Conservation (phyloP, 2,797 vertebrate genomes). For the Podargus strigoides region DNA sequence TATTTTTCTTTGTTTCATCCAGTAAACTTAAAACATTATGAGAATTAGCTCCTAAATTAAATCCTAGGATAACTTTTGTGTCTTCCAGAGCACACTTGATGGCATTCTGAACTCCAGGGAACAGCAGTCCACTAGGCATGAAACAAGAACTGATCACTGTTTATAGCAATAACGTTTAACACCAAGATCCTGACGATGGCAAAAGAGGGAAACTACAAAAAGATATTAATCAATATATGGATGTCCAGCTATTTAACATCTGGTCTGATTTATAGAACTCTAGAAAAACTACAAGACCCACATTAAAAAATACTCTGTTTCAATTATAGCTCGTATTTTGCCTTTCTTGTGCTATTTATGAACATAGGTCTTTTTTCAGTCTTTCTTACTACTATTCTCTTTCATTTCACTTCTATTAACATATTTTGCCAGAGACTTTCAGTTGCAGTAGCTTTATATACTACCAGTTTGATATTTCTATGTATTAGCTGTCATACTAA, state of each 20-base stretch:
- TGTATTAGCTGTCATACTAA: slow-evolving; percentile 43
- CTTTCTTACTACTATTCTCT: neutral
- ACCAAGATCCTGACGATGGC: neutral
- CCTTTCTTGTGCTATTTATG: neutral
- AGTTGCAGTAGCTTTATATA: neutral
- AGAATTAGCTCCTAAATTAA: neutral
- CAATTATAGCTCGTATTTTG: neutral
- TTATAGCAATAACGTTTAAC: neutral
- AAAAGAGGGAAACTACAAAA: neutral
- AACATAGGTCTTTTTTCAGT: neutral
- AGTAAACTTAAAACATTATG: neutral
- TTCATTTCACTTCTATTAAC: neutral
- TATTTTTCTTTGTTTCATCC: neutral
- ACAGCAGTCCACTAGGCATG: neutral
- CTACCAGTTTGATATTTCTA: neutral
- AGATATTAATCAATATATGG: neutral
- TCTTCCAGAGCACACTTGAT: neutral
- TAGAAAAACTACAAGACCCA: neutral
- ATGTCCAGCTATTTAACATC: neutral
- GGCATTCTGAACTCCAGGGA: neutral
- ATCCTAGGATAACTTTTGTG: neutral
- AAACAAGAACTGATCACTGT: neutral
- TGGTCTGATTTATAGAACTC: neutral
- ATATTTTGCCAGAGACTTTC: neutral
- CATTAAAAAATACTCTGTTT: neutral